Conservation (phyloP, 2,888 invertebrate genomes). For the Agrochola macilenta region DNA sequence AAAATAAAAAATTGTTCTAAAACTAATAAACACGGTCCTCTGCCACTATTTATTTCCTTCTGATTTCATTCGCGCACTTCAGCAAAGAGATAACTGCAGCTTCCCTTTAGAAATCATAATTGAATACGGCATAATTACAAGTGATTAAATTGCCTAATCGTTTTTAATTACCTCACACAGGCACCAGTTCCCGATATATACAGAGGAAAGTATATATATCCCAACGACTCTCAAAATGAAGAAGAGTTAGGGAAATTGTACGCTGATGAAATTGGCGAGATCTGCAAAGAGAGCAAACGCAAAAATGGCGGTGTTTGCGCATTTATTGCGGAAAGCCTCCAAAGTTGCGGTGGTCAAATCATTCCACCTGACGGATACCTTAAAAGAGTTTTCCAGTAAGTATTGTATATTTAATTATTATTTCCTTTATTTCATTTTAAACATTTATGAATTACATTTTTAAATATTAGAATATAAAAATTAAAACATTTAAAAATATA, state of each 20-base stretch:
- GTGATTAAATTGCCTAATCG: slow-evolving; percentile 42
- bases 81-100: slow-evolving; percentile 8
- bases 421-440: no score
- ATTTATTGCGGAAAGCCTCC: slow-evolving; percentile 98
- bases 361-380: slow-evolving; percentile 97
- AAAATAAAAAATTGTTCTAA: slow-evolving; percentile 7
- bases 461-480: no score
- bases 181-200: slow-evolving; percentile 98
- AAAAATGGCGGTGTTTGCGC: slow-evolving; percentile 94
- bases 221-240: slow-evolving; percentile 81
- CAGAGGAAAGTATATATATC: slow-evolving; percentile 95
- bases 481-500: no score
- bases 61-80: slow-evolving; percentile 13
- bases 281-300: slow-evolving; percentile 92
- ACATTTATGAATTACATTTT: no score
- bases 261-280: slow-evolving; percentile 95
- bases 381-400: slow-evolving; percentile 94
- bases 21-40: neutral
- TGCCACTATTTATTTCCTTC: slow-evolving; percentile 9
- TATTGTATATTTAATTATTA: slow-evolving; percentile 48
- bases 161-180: slow-evolving; percentile 82
- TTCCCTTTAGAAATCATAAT: slow-evolving; percentile 25
- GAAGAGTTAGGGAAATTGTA: slow-evolving; percentile 95
- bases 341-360: slow-evolving; percentile 99
- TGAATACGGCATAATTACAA: slow-evolving; percentile 13